Evolutionary conservation across 2,113 vertebrate species (phyloP).

Genomic region (Phylloscopus trochiloides): DNA sequence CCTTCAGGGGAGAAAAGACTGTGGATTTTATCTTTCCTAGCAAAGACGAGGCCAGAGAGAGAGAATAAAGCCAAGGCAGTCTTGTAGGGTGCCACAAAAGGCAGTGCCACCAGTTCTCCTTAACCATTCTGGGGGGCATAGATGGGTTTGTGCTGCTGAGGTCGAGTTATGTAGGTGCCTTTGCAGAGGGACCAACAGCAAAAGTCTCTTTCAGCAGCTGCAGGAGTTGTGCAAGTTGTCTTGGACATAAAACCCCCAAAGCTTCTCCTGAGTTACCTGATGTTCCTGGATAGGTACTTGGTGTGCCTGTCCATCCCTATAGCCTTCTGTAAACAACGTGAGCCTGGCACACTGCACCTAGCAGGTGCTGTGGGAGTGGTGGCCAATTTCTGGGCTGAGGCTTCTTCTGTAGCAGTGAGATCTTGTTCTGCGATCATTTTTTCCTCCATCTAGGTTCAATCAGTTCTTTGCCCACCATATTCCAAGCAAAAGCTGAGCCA

Average conservation of each 20-base stretch:
- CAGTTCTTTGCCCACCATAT: background rate
- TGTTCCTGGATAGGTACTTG: background rate
- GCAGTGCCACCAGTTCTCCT: background rate
- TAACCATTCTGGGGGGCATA: accelerated
- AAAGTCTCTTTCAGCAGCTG: conserved; percentile 42
- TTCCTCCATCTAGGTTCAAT: background rate
- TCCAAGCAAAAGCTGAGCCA: background rate
- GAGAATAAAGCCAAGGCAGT: background rate
- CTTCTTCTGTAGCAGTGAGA: background rate
- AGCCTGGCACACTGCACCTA: background rate
- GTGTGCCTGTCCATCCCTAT: background rate
- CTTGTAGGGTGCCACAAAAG: background rate
- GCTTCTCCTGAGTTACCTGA: conserved; percentile 26
- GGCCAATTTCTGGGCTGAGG: background rate
- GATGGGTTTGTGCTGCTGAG: background rate
- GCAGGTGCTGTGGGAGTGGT: background rate
- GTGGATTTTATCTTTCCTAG: background rate
- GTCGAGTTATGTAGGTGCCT: background rate
- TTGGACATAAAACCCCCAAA: conserved; percentile 27
- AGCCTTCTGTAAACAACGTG: background rate
- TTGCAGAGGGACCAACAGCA: background rate
- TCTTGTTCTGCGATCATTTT: background rate
- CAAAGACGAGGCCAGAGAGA: background rate
- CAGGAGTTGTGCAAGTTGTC: background rate
- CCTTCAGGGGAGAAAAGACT: background rate